Conservation (phyloP, 2,888 invertebrate genomes). For the Tipula lateralis region DNA sequence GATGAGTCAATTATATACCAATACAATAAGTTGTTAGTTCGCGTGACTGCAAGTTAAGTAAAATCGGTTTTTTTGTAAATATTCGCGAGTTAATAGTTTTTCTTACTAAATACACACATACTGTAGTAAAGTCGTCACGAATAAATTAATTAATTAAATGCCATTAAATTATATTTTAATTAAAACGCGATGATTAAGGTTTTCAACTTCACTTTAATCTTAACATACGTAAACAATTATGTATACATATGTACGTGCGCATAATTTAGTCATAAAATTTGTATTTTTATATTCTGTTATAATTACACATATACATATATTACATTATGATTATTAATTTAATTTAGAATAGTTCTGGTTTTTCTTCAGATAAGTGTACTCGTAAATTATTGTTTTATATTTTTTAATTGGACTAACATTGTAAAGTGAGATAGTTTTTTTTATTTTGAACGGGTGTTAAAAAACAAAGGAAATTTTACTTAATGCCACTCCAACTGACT, state of each 20-base stretch:
- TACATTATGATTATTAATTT: not conserved
- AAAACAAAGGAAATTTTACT: not conserved
- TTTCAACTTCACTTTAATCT: not conserved
- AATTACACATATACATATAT: not conserved
- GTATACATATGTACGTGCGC: not conserved
- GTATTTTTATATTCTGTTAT: not conserved
- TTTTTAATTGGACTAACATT: not conserved
- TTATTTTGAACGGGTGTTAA: not conserved
- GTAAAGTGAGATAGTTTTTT: not conserved
- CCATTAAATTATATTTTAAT: not conserved
- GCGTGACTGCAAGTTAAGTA: not conserved
- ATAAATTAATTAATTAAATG: not conserved
- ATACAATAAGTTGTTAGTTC: not conserved
- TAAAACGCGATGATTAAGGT: not conserved
- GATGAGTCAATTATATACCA: not conserved
- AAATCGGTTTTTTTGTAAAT: not conserved
- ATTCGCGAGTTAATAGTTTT: not conserved
- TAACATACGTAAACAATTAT: not conserved
- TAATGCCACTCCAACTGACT: not conserved
- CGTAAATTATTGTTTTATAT: not conserved
- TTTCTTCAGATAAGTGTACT: not conserved
- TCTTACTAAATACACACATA: not conserved
- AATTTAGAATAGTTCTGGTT: not conserved
- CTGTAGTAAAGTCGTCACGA: not conserved
- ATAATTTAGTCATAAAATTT: not conserved